phyloP scores from a whole-genome alignment of 2,888 invertebrate genomes.

The Hydriomena furcata region DNA sequence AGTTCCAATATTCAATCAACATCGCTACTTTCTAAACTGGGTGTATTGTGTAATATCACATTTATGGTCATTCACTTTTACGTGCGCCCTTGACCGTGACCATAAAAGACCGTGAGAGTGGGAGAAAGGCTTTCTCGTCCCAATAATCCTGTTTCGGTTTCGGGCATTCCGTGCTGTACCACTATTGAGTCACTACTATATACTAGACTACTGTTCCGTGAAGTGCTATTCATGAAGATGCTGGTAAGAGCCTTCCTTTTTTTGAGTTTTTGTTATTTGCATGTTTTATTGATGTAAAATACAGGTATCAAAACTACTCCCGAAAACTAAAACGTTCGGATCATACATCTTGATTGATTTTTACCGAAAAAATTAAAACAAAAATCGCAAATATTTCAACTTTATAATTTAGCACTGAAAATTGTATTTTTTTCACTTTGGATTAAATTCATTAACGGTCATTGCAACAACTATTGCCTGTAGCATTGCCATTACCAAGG shows the following conservation, averaged over 20 bases:
- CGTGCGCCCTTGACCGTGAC: conserved; percentile 40
- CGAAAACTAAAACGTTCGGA: too few relatives aligned
- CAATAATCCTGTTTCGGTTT: conserved; percentile 17
- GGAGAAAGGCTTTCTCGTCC: conserved; percentile 55
- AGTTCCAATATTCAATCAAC: not conserved
- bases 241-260: conserved; percentile 22
- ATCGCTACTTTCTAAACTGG: conserved; percentile 20
- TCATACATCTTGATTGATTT: too few relatives aligned
- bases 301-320: too few relatives aligned
- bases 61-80: conserved; percentile 38
- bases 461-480: too few relatives aligned
- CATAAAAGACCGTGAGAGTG: conserved; percentile 30
- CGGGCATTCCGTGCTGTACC: conserved; percentile 18
- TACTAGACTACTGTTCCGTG: conserved; percentile 14
- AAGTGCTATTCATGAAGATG: conserved; percentile 20
- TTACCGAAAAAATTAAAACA: too few relatives aligned
- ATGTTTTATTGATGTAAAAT: not conserved
- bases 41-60: conserved; percentile 28
- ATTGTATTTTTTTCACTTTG: too few relatives aligned
- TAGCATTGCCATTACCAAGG: too few relatives aligned
- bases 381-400: too few relatives aligned
- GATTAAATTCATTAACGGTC: too few relatives aligned
- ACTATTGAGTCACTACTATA: conserved; percentile 22
- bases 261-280: not conserved
- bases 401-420: too few relatives aligned